These are phyloP conservation scores for Oreochromis spilurus DNA, from an alignment of 2,113 vertebrate species.

Conservation along the genomic window DNA sequence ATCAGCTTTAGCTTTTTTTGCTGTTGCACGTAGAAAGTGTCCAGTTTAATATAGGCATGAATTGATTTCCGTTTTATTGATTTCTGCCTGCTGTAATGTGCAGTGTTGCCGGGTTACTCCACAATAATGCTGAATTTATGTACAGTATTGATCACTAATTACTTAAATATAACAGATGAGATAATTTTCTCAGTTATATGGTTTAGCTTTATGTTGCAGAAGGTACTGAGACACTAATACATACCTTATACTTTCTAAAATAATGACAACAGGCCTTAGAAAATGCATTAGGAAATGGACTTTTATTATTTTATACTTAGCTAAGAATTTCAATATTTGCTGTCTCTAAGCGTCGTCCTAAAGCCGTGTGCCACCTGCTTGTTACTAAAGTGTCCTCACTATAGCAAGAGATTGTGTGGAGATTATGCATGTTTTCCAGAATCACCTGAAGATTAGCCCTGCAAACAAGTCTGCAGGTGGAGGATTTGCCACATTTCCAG, in stretches of 20 bases:
- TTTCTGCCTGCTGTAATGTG: neutral
- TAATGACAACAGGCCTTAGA: neutral
- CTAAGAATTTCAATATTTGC: neutral
- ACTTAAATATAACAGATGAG: neutral
- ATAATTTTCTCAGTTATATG: neutral
- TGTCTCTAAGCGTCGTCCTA: neutral
- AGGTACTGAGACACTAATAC: neutral
- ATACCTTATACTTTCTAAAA: neutral
- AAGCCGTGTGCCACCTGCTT: neutral
- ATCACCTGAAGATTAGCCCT: conserved; percentile 33
- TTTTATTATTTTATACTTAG: neutral
- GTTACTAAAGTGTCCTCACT: conserved; percentile 3
- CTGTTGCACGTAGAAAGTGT: neutral
- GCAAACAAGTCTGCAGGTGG: conserved; percentile 39
- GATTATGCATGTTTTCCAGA: conserved; percentile 34
- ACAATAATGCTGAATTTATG: neutral
- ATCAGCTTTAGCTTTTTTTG: neutral
- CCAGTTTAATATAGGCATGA: neutral
- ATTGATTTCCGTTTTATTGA: neutral
- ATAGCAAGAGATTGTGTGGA: conserved; percentile 8
- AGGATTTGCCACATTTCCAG: conserved; percentile 38
- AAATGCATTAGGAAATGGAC: neutral
- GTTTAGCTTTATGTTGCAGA: neutral
- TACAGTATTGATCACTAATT: neutral
- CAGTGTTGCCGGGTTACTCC: neutral